Evolutionary conservation across 2,888 invertebrate genomes (phyloP).

Genomic region (Thysanoteuthis rhombus): DNA sequence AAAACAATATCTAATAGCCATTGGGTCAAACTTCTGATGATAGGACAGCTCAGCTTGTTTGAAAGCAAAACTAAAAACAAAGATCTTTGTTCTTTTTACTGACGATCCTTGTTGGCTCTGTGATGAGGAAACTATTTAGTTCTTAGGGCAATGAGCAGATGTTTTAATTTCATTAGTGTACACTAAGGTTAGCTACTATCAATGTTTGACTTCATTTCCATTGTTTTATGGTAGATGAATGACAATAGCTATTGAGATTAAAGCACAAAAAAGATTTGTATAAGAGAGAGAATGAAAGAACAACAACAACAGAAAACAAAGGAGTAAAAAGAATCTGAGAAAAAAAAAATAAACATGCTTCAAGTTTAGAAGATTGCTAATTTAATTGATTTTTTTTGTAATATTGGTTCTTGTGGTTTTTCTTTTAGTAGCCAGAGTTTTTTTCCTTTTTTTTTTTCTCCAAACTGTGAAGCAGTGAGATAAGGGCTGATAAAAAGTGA

Average conservation of each 20-base stretch:
- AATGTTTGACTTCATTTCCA: not conserved
- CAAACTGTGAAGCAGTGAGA: not conserved
- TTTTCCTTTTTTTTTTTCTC: not conserved
- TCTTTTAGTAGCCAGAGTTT: not conserved
- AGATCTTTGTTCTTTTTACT: not conserved
- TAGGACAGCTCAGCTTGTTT: not conserved
- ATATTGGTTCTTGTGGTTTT: slow-evolving; percentile 12
- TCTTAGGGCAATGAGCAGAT: not conserved
- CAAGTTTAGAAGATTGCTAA: not conserved
- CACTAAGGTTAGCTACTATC: not conserved
- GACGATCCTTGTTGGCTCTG: not conserved
- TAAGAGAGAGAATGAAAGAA: not conserved
- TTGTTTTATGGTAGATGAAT: slow-evolving; percentile 12
- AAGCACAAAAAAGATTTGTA: not conserved
- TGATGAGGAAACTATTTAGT: not conserved
- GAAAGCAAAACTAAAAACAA: not conserved
- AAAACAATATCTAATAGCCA: not conserved
- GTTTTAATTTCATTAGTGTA: not conserved
- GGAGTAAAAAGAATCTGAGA: too few relatives aligned
- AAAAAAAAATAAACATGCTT: not conserved
- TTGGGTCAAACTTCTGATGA: not conserved
- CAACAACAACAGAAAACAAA: not conserved
- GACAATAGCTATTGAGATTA: not conserved
- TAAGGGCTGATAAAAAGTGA: not conserved
- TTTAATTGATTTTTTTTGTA: slow-evolving; percentile 12